A percentile compares a stretch with the other conserved stretches of the same genome.
These are phyloP conservation scores for Nomada fucata DNA, from an alignment of 2,888 invertebrate genomes.

Conservation along the genomic window DNA sequence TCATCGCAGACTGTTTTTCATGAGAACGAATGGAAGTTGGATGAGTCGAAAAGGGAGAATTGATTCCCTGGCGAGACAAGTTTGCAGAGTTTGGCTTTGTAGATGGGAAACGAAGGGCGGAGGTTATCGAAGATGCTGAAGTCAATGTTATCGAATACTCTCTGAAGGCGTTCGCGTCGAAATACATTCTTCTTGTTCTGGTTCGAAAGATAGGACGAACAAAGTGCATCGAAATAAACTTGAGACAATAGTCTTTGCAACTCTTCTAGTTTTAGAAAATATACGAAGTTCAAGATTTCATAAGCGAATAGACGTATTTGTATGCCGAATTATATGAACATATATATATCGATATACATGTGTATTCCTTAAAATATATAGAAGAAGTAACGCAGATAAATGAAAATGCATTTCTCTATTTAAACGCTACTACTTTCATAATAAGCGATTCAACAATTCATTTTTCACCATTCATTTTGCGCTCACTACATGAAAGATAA, in stretches of 20 bases:
- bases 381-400: no score
- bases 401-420: no score
- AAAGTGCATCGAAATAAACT: not conserved
- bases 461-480: no score
- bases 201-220: not conserved
- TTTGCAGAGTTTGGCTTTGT: not conserved
- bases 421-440: no score
- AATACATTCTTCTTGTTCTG: not conserved
- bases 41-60: not conserved
- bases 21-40: not conserved
- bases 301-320: no score
- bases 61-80: constrained; percentile 12
- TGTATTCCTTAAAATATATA: no score
- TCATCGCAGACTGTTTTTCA: constrained; percentile 1
- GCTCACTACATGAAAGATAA: no score
- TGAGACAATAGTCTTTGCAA: not conserved
- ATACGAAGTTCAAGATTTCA: no score
- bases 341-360: no score
- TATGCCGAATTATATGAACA: no score
- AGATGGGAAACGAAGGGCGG: not conserved
- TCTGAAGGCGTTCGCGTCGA: not conserved
- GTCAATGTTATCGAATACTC: not conserved
- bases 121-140: constrained; percentile 4
- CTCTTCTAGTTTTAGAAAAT: no score
- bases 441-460: no score